These are phyloP conservation scores for Neomonachus schauinslandi DNA, from an alignment of 2,113 vertebrate species.

Conservation along the genomic window DNA sequence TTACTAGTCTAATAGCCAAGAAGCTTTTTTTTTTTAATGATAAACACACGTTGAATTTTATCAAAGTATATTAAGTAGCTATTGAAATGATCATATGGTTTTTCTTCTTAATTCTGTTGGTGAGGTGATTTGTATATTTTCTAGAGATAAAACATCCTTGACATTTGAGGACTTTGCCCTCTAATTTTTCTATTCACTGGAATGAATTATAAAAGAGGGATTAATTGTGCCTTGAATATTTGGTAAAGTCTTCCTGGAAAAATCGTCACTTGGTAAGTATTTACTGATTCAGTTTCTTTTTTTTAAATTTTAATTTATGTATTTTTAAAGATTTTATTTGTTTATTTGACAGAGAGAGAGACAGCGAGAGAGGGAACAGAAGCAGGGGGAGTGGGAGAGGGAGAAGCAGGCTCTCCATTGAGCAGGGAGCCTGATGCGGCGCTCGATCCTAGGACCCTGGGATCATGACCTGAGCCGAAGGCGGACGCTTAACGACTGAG, in stretches of 20 bases:
- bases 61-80: neutral
- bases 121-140: neutral
- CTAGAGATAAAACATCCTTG: neutral
- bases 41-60: neutral
- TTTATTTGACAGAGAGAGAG: no score
- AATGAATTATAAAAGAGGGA: neutral
- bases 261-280: neutral
- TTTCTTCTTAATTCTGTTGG: neutral
- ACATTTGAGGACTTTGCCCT: neutral
- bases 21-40: neutral
- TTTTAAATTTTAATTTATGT: no score
- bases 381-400: no score
- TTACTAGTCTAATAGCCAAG: neutral
- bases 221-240: neutral
- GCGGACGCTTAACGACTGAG: no score
- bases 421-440: no score
- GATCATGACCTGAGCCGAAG: no score
- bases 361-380: no score
- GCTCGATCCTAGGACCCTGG: no score
- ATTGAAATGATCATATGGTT: neutral
- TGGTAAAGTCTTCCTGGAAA: neutral
- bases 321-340: no score
- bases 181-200: neutral
- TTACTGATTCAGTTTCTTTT: constrained; percentile 12
- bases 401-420: no score